Conservation (phyloP, 2,113 vertebrate genomes). For the Cyphomyrus discorhynchus region DNA sequence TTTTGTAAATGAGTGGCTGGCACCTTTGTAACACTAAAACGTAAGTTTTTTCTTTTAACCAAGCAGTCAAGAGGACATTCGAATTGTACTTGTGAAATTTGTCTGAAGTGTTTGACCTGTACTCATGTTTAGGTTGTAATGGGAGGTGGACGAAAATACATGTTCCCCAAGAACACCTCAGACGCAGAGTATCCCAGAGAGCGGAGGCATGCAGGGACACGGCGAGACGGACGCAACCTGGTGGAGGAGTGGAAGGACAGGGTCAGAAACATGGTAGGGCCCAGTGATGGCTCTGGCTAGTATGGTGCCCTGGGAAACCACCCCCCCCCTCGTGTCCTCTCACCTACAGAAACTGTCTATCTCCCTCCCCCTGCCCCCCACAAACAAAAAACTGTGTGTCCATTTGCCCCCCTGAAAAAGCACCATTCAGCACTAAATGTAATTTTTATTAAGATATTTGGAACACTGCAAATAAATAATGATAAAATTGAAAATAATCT, state of each 20-base stretch:
- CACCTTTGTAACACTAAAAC: not conserved
- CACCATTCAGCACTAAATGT: not conserved
- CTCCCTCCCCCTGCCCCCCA: not conserved
- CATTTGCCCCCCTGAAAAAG: not conserved
- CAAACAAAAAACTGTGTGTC: not conserved
- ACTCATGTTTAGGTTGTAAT: conserved; percentile 72
- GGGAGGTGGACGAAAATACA: conserved; percentile 88
- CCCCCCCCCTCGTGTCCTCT: not conserved
- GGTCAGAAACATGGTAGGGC: conserved; percentile 45
- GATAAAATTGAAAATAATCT: not conserved
- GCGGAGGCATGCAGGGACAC: conserved; percentile 70
- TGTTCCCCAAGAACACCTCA: conserved; percentile 77
- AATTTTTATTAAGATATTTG: not conserved
- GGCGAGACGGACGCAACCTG: conserved; percentile 77
- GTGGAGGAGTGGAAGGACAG: conserved; percentile 67
- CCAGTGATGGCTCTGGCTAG: not conserved
- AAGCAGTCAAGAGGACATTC: not conserved
- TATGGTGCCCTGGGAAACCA: not conserved
- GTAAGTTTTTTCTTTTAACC: not conserved
- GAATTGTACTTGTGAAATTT: not conserved
- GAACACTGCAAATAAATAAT: not conserved
- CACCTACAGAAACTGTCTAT: not conserved
- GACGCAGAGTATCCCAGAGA: conserved; percentile 77
- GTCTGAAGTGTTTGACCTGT: not conserved
- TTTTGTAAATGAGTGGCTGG: not conserved